Conservation (phyloP, 2,113 vertebrate species). For the Platichthys flesus region DNA sequence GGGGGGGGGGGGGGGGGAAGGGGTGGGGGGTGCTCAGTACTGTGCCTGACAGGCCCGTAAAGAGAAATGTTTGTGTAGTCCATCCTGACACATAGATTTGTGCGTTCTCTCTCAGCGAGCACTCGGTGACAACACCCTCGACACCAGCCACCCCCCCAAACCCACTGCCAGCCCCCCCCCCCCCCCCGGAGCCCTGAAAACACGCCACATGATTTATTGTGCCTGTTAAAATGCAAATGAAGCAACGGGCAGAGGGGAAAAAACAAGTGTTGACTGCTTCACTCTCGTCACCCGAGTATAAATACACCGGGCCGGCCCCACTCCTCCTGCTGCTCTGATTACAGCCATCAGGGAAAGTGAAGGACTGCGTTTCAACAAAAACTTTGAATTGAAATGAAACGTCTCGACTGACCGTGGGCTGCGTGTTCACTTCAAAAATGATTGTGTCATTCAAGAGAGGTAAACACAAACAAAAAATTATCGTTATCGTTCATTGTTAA, state of each 20-base stretch:
- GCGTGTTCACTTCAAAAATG: background rate
- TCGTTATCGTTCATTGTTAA: background rate
- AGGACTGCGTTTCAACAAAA: conserved; percentile 4
- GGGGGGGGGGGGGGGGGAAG: background rate
- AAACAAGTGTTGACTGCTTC: conserved; percentile 51
- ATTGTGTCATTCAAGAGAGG: conserved; percentile 2
- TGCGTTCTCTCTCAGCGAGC: conserved; percentile 39
- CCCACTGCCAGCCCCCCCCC: background rate
- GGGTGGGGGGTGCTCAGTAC: conserved; percentile 22
- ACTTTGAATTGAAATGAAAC: conserved; percentile 24
- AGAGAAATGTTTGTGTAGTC: conserved; percentile 51
- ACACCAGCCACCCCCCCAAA: background rate
- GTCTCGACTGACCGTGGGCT: background rate
- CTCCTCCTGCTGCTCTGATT: conserved; percentile 31
- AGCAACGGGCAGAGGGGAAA: conserved; percentile 49
- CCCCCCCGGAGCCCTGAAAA: conserved; percentile 34
- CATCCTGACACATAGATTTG: conserved; percentile 58
- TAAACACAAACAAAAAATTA: conserved; percentile 5
- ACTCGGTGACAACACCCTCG: conserved; percentile 6
- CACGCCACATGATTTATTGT: conserved; percentile 76
- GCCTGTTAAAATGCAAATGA: conserved; percentile 81
- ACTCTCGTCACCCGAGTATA: conserved; percentile 23
- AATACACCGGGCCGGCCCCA: conserved; percentile 26
- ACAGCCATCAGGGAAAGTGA: conserved; percentile 37
- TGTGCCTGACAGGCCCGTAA: conserved; percentile 52